These are phyloP conservation scores for Andrena praecox DNA, from an alignment of 2,888 invertebrate species.

Conservation along the genomic window DNA sequence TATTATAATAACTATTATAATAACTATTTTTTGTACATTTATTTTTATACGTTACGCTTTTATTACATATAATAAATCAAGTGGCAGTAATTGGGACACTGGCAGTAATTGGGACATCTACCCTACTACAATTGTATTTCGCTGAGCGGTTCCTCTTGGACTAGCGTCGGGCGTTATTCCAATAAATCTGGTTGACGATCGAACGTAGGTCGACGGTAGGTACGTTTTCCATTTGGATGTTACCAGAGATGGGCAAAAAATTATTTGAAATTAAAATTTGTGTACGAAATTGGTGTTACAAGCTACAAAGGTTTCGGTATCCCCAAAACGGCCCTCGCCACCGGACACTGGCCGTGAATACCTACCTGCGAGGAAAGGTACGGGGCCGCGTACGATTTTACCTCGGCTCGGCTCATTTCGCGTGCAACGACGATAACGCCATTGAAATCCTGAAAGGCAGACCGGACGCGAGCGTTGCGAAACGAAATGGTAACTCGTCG, in stretches of 20 bases:
- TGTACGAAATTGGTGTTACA: no score
- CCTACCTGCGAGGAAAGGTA: background rate
- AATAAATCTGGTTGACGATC: background rate
- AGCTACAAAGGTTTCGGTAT: background rate
- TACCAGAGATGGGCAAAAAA: no score
- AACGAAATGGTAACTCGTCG: conserved; percentile 1
- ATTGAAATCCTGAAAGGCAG: conserved; percentile 9
- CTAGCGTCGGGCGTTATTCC: background rate
- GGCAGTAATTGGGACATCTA: no score
- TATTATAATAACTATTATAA: no score
- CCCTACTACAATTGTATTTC: conserved; percentile 10
- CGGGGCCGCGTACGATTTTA: conserved; percentile 9
- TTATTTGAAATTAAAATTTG: no score
- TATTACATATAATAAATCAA: no score
- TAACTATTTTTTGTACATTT: no score
- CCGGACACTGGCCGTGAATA: conserved; percentile 27
- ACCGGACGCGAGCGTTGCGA: conserved; percentile 4
- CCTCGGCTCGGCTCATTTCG: conserved; percentile 13
- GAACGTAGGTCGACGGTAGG: background rate
- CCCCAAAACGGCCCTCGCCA: background rate
- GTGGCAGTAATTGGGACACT: no score
- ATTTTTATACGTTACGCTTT: no score
- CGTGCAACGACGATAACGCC: conserved; percentile 10
- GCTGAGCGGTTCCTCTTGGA: background rate
- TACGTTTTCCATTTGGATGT: background rate